Evolutionary conservation across 2,113 vertebrate genomes (phyloP).

Genomic region (Scytalopus superciliaris): DNA sequence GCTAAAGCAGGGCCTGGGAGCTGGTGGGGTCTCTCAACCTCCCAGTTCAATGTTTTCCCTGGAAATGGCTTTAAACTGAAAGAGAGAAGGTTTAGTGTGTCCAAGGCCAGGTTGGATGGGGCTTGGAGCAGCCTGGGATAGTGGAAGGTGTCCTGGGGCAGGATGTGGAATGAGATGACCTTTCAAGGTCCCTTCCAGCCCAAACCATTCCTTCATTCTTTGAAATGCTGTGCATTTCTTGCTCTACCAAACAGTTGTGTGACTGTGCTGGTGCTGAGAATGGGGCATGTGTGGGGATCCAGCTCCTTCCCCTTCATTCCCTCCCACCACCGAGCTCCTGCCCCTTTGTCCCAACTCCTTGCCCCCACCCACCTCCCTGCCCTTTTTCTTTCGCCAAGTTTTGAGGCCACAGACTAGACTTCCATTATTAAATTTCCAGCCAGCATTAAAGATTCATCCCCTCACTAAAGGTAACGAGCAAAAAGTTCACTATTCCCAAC

Average conservation of each 20-base stretch:
- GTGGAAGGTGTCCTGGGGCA: neutral
- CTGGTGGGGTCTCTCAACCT: neutral
- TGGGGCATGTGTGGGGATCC: fast-evolving
- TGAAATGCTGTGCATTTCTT: neutral
- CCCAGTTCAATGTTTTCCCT: neutral
- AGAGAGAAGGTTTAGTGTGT: neutral
- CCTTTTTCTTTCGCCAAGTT: neutral
- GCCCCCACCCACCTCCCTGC: fast-evolving
- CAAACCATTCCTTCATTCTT: neutral
- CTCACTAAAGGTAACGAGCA: neutral
- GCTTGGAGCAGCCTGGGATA: neutral
- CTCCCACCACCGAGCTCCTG: neutral
- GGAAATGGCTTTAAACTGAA: neutral
- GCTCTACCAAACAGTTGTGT: too few relatives aligned
- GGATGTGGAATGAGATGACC: neutral
- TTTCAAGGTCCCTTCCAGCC: neutral
- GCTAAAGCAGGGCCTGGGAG: neutral
- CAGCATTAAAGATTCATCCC: neutral
- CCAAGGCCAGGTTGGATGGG: neutral
- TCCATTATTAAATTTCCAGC: neutral
- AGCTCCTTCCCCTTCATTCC: neutral
- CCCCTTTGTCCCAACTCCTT: neutral
- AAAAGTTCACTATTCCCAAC: neutral
- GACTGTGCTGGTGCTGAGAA: neutral
- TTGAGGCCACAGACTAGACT: neutral